Percentiles rank a stretch among this genome's conserved stretches.
Conservation (phyloP, 2,113 vertebrate species). For the Bubo scandiacus region DNA sequence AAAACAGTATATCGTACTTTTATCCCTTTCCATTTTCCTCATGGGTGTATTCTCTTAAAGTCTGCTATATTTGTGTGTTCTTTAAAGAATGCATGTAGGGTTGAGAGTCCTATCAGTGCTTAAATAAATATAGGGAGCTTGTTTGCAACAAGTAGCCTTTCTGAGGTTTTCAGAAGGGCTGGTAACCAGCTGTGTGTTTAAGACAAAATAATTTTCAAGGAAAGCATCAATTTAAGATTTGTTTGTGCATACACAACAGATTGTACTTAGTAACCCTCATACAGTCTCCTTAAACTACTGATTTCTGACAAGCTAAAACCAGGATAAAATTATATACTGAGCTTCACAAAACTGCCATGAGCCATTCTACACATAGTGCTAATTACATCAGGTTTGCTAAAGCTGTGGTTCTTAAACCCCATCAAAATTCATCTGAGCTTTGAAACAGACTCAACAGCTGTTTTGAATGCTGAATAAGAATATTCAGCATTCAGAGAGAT, state of each 20-base stretch:
- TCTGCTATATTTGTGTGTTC: conserved; percentile 28
- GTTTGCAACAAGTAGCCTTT: neutral
- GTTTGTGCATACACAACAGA: conserved; percentile 26
- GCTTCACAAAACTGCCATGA: neutral
- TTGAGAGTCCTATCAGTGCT: neutral
- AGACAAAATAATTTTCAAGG: conserved; percentile 27
- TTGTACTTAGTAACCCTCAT: conserved; percentile 6
- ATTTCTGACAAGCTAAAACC: conserved; percentile 18
- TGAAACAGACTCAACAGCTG: neutral
- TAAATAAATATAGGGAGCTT: neutral
- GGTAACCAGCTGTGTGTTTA: conserved; percentile 14
- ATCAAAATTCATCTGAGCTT: neutral
- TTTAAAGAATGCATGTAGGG: neutral
- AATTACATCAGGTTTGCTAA: conserved; percentile 5
- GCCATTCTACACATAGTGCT: neutral
- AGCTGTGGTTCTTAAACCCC: conserved; percentile 30
- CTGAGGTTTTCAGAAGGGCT: conserved; percentile 19
- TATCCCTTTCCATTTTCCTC: neutral
- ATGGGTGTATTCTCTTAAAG: neutral
- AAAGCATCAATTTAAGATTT: conserved; percentile 35
- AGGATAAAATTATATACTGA: neutral
- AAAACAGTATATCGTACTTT: neutral
- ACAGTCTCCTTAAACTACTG: neutral
- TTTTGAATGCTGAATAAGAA: neutral
- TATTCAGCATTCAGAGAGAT: conserved; percentile 3